These are phyloP conservation scores for Peromyscus maniculatus DNA, from an alignment of 2,113 vertebrate genomes.

Conservation along the genomic window DNA sequence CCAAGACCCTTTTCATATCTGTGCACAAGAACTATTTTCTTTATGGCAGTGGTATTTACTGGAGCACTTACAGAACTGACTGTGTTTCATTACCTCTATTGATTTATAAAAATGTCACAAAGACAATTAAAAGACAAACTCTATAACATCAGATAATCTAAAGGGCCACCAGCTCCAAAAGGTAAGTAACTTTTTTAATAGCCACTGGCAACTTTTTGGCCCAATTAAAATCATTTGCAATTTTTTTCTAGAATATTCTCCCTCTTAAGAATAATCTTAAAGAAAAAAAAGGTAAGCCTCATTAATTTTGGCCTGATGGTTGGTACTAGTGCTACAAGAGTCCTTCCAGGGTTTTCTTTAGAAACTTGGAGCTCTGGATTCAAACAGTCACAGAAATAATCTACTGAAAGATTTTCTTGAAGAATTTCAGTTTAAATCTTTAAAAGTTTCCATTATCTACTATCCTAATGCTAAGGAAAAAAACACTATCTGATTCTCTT, in stretches of 20 bases:
- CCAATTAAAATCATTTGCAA: background rate
- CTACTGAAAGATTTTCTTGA: background rate
- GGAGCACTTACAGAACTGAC: background rate
- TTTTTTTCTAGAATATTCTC: background rate
- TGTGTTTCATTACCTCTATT: background rate
- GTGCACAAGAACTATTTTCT: background rate
- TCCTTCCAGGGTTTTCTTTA: background rate
- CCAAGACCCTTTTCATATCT: background rate
- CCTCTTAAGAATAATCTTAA: background rate
- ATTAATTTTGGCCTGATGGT: background rate
- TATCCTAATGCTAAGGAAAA: background rate
- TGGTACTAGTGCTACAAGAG: background rate
- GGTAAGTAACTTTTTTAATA: background rate
- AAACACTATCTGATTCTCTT: background rate
- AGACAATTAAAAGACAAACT: constrained; percentile 3
- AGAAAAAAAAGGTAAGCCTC: background rate
- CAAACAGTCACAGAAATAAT: background rate
- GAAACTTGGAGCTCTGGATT: background rate
- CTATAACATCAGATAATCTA: background rate
- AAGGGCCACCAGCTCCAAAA: background rate
- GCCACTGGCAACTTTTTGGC: background rate
- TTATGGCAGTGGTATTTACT: background rate
- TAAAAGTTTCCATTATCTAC: background rate
- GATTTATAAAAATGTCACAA: background rate
- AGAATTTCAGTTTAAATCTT: background rate